Evolutionary conservation across 2,888 invertebrate species (phyloP).

Genomic region (Griposia aprilina): DNA sequence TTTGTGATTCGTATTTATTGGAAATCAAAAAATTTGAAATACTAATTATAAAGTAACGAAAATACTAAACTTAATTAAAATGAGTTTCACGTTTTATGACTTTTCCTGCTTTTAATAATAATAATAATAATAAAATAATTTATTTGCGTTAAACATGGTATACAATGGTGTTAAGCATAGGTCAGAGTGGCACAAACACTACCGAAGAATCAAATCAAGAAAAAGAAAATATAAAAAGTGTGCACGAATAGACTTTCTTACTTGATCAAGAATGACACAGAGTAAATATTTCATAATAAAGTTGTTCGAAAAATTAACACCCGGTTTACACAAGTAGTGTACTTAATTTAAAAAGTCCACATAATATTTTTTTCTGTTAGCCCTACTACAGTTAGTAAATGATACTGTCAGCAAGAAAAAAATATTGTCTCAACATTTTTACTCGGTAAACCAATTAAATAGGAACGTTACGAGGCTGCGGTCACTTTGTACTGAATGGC

Average conservation of each 20-base stretch:
- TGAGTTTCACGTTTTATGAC: neutral
- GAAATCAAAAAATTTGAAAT: too few relatives aligned
- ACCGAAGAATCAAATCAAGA: neutral
- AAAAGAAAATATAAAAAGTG: neutral
- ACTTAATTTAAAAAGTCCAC: constrained; percentile 39
- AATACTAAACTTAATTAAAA: neutral
- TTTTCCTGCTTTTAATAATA: neutral
- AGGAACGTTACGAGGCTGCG: constrained; percentile 70
- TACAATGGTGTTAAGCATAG: too few relatives aligned
- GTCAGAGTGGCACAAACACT: too few relatives aligned
- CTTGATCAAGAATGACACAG: neutral
- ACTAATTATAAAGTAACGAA: neutral
- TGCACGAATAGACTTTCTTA: neutral
- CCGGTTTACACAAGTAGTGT: constrained; percentile 1
- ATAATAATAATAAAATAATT: too few relatives aligned
- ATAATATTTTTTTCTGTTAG: constrained; percentile 22
- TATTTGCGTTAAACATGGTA: too few relatives aligned
- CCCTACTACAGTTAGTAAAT: constrained; percentile 51
- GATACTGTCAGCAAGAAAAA: constrained; percentile 64
- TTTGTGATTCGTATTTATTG: neutral
- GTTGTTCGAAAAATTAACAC: constrained; percentile 25
- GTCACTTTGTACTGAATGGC: constrained; percentile 81
- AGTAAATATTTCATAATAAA: constrained; percentile 23
- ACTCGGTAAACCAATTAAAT: constrained; percentile 81
- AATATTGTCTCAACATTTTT: constrained; percentile 66